Evolutionary conservation across 2,797 vertebrate genomes (phyloP).

Genomic region (Platyrinchus mystaceus): DNA sequence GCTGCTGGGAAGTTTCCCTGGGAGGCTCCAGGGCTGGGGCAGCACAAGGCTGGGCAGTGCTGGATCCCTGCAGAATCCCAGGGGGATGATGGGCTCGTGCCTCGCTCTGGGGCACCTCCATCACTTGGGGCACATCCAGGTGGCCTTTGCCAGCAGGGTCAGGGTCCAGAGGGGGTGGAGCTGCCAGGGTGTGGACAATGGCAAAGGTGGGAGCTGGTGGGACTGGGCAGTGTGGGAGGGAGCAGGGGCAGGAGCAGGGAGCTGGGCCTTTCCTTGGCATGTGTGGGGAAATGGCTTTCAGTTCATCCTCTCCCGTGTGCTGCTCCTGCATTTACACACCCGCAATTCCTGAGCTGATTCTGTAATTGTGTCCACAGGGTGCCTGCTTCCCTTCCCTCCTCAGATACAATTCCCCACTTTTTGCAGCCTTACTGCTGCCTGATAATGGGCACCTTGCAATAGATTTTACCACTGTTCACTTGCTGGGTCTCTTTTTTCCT

Average conservation of each 20-base stretch:
- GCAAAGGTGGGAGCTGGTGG: not conserved
- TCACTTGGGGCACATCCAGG: rapidly evolving
- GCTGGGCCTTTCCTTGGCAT: not conserved
- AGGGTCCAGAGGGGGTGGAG: rapidly evolving
- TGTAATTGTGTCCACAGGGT: slow-evolving; percentile 1
- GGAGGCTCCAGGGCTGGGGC: not conserved
- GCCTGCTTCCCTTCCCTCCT: not conserved
- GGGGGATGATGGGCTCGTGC: rapidly evolving
- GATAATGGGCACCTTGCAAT: slow-evolving; percentile 32
- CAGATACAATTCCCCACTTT: not conserved
- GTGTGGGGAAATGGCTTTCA: rapidly evolving
- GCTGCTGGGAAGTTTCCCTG: not conserved
- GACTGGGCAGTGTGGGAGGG: not conserved
- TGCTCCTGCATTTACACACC: not conserved
- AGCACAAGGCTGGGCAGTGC: not conserved
- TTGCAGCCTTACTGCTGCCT: not conserved
- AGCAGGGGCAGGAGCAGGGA: not conserved
- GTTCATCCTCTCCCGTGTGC: not conserved
- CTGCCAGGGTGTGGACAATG: rapidly evolving
- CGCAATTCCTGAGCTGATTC: not conserved
- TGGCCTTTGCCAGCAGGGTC: rapidly evolving
- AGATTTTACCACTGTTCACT: not conserved
- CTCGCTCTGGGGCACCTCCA: not conserved
- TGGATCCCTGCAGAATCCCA: not conserved
- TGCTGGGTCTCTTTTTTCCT: slow-evolving; percentile 39